Conservation (phyloP, 2,888 invertebrate genomes). For the Ptychoptera contaminata region DNA sequence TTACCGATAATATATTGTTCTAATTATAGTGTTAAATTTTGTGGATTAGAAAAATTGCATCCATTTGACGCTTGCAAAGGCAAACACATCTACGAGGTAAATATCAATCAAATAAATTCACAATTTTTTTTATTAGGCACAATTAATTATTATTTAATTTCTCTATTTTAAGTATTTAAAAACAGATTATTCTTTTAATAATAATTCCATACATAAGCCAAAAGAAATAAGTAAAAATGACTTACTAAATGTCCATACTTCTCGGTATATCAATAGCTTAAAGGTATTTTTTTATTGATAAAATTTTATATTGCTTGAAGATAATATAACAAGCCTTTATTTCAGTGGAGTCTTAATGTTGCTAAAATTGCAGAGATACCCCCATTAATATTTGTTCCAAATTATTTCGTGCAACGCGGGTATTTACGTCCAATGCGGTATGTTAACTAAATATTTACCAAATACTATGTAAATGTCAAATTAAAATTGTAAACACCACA, state of each 20-base stretch:
- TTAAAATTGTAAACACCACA: too few species aligned
- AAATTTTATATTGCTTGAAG: slow-evolving; percentile 3
- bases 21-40: slow-evolving; percentile 65
- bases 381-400: slow-evolving; percentile 56
- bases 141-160: slow-evolving; percentile 4
- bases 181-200: slow-evolving; percentile 42
- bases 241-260: slow-evolving; percentile 58
- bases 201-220: slow-evolving; percentile 48
- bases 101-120: slow-evolving; percentile 6
- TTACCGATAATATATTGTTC: slow-evolving; percentile 67
- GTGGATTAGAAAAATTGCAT: slow-evolving; percentile 70
- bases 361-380: slow-evolving; percentile 69
- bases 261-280: slow-evolving; percentile 55
- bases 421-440: slow-evolving; percentile 67
- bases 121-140: too few species aligned
- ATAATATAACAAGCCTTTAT: slow-evolving; percentile 15
- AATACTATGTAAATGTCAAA: not conserved
- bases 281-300: slow-evolving; percentile 35
- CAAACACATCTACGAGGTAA: slow-evolving; percentile 55
- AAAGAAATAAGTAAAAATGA: slow-evolving; percentile 55
- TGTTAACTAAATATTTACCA: slow-evolving; percentile 1
- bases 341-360: slow-evolving; percentile 64
- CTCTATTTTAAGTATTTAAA: slow-evolving; percentile 36
- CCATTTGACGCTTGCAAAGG: slow-evolving; percentile 83
- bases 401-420: slow-evolving; percentile 54